A percentile compares a stretch with the other conserved stretches of the same genome.
Evolutionary conservation across 2,113 vertebrate species (phyloP).

Genomic region (Benitochromis conjunctus): DNA sequence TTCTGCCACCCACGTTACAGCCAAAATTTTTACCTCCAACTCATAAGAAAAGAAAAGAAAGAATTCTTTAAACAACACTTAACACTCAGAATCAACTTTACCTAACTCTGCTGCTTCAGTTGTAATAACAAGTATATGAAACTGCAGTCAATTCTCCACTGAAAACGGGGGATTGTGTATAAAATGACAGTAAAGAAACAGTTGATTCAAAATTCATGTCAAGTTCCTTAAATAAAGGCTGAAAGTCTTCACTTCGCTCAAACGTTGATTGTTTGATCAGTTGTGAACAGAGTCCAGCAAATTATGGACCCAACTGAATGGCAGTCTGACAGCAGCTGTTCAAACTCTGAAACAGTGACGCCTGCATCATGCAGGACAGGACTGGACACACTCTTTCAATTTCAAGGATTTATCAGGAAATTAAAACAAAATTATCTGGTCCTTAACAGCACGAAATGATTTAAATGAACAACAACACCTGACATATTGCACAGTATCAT

Average conservation of each 20-base stretch:
- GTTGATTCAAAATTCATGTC: not conserved
- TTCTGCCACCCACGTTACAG: no score
- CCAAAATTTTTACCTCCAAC: not conserved
- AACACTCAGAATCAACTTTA: not conserved
- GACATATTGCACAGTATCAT: no score
- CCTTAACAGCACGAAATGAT: no score
- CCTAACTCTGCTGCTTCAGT: not conserved
- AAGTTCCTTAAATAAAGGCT: not conserved
- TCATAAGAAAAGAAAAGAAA: not conserved
- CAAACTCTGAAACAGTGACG: not conserved
- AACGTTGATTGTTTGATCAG: not conserved
- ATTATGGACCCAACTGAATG: not conserved
- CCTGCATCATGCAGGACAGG: not conserved
- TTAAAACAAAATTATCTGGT: accelerated
- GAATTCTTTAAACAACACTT: not conserved
- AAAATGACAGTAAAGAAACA: not conserved
- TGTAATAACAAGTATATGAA: not conserved
- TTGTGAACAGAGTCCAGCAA: not conserved
- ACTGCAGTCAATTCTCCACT: not conserved
- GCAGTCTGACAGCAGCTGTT: not conserved
- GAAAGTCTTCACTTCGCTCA: not conserved
- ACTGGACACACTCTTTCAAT: accelerated
- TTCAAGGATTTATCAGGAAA: not conserved
- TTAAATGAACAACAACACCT: no score
- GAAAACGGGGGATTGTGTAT: not conserved